Base-by-base conservation (phyloP, 64 coral and sea anemone species). In the Catalaphyllia jardinei region DNA sequence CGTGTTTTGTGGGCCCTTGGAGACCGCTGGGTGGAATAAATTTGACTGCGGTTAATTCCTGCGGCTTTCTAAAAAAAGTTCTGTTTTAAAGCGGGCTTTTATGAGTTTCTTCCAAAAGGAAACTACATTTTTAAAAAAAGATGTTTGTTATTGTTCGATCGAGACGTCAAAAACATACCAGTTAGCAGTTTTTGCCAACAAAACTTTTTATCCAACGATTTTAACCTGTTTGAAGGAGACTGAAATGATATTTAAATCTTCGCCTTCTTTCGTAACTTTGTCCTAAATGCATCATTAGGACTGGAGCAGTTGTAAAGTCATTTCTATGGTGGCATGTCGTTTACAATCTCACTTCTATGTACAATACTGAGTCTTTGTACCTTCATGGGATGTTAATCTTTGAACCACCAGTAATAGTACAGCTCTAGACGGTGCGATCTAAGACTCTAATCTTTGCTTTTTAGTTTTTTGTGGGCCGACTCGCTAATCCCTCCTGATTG, bases 401-500 rank as follows among this genome's bases (percentile, higher is more conserved):
- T 25, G 65, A 69, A 69, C 25, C 22, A 60, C 62, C 18, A 5
- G 39, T 51, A 46, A 77, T 8, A 77, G 31, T 20, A 22, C 74
- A 51, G 27, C 29, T n/a, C n/a, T 73, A 29, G 74, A 77, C 35
- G 33, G 17, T 77, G 49, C 20, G 3, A 42, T 38, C 17, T 50
- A 9, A 46, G 74, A 38, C 19, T 24, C 74, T 77, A 27, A 24
- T n/a, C 76, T 24, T 24, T 14, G 62, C 29, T 38, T 71, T 35
- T n/a, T n/a, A n/a, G n/a, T n/a, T 35, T 22, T 85, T 31, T 38
- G 62, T 29, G 62, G 39, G 42, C 33, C 81, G 81, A 30, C 35
- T 46, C 11, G 8, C 4, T 85, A 85, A 85, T 85, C 81, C 63
- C 31, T 71, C 14, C 62, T 85, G 22, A 85, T 85, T 85, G 62